Conservation (phyloP, 2,113 vertebrate genomes). For the Sigmodon hispidus region DNA sequence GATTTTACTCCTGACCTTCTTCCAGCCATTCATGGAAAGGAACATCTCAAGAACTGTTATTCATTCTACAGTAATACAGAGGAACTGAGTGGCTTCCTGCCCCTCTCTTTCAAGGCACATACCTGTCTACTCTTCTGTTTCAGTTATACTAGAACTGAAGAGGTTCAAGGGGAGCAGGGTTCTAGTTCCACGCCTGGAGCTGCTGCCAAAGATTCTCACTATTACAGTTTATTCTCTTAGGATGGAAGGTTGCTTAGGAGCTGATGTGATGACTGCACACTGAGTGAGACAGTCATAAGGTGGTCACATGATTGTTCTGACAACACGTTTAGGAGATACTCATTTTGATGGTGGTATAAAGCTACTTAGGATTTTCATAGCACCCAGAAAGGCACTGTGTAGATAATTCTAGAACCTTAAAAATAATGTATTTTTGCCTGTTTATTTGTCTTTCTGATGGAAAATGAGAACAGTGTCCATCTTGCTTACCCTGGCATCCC, state of each 20-base stretch:
- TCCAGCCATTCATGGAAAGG: background rate
- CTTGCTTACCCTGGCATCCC: background rate
- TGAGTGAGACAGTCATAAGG: background rate
- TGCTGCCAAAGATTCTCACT: background rate
- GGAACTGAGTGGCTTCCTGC: background rate
- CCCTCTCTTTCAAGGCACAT: background rate
- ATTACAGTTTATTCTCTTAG: background rate
- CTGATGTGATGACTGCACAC: background rate
- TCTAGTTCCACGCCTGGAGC: background rate
- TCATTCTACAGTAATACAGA: conserved; percentile 22
- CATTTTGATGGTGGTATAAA: background rate
- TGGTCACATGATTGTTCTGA: background rate
- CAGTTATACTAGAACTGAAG: background rate
- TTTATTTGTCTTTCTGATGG: background rate
- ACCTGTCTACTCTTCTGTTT: background rate
- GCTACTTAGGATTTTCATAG: background rate
- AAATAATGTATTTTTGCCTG: background rate
- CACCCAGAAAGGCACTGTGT: background rate
- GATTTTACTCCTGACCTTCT: conserved; percentile 33
- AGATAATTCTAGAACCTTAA: background rate
- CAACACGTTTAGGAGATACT: background rate
- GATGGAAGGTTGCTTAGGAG: background rate
- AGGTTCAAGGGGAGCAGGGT: background rate
- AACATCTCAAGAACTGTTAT: conserved; percentile 22
- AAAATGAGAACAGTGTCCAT: background rate